These are phyloP conservation scores for Phoebastria nigripes DNA, from an alignment of 2,797 vertebrate species.

Conservation along the genomic window DNA sequence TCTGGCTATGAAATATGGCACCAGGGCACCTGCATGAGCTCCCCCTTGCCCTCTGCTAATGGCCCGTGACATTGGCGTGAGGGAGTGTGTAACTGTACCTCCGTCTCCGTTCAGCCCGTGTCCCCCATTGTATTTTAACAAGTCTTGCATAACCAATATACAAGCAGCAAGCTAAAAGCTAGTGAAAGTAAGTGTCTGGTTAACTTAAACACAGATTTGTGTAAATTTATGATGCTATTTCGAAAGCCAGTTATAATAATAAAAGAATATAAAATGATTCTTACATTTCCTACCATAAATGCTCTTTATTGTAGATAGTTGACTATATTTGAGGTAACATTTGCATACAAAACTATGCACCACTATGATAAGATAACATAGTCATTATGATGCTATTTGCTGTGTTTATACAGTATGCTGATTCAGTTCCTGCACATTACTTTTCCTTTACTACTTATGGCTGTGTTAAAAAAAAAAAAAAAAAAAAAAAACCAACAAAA, in stretches of 20 bases:
- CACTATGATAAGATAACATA: conserved; percentile 17
- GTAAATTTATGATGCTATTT: background rate
- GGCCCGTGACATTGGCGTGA: accelerated
- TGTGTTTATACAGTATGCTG: background rate
- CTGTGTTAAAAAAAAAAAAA: background rate
- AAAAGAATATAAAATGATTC: background rate
- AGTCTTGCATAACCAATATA: background rate
- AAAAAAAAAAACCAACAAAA: background rate
- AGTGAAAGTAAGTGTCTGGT: background rate
- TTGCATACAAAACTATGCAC: background rate
- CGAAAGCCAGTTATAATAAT: background rate
- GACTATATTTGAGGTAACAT: background rate
- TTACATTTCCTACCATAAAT: background rate
- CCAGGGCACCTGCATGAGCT: background rate
- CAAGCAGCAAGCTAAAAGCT: background rate
- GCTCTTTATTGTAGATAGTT: background rate
- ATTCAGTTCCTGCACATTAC: conserved; percentile 2
- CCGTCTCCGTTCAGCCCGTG: background rate
- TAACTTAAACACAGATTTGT: background rate
- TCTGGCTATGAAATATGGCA: background rate
- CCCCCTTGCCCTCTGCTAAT: background rate
- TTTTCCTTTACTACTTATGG: background rate
- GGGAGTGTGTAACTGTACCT: background rate
- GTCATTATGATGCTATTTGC: background rate
- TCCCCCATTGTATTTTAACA: background rate